Base-by-base conservation (phyloP, 1,140 invertebrate genomes). In the Penaeus japonicus region DNA sequence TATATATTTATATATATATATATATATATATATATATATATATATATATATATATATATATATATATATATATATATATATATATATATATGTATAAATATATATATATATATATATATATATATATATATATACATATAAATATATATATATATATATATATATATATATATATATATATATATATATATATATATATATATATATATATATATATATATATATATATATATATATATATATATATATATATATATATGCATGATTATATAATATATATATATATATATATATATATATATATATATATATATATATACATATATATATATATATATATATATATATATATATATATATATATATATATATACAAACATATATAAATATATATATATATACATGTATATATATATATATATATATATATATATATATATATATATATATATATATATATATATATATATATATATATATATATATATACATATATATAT, bases 21-120 rank as follows among this genome's bases (percentile, higher is more conserved):
- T 81, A 81, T 81, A 81, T 81, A 81, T 81, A 81, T 81, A 81
- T 55, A 81, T 55, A 81, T 81, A 81, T 81, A 81, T 55, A 81
- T 53, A 54, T 54, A 54, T 54, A 54, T 81, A 81, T 81, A 81
- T 54, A 81, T 55, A 81, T 81, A 81, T 55, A 81, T 81, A 54
- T 81, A 81, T 81, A 81, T 81, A 81, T 55, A 81, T 81, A 81
- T 81, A 81, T 81, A 81, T 55, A 81, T 55, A 55, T 81, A 81
- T 55, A 81, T 81, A 81, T 81, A 81, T 81, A 81, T 55, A 54
- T 81, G 55, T 81, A 81, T 81, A 81, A 54, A 81, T 81, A 81
- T 81, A 81, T 81, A 81, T 81, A 81, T 81, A 81, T 81, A 81
- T 81, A 81, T 81, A 39, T 81, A 54, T 81, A 54, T 53, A 39